Evolutionary conservation across 2,888 invertebrate genomes (phyloP), one percentile per base, ranked within the genome.

Genomic region (Incurvaria masculella): DNA sequence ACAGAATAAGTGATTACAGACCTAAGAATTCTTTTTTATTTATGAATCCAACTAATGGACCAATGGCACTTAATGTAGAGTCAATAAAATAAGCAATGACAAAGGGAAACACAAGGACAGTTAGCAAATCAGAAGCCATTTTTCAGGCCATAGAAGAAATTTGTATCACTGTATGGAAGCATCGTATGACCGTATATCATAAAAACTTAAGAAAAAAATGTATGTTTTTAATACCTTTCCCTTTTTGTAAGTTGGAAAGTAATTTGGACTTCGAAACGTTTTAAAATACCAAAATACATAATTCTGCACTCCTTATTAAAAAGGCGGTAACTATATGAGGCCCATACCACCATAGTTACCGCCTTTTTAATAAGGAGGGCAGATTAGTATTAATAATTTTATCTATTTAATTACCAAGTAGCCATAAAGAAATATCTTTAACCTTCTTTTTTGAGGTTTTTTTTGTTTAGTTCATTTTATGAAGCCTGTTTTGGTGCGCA

Each of bases 101-200:
- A 51, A 53, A 61, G 56, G 60, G 58, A 46, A 40, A 41, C 42
- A 46, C 38, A 27, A 21, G 21, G 26, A 38, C 26, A 41, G 4
- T 14, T 43, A 43, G 21, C n/a, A 39, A 45, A 21, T 19, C n/a
- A 2, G 38, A 45, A 45, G 45, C 39, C 45, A 45, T 33, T 42
- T 41, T 42, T 46, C 41, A 46, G 16, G 26, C 46, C 46, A 46
- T 46, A 46, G 39, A 33, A 33, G 33, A 33, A 33, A 33, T 33
- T 33, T 33, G 26, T 45, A 21, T 39, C 38, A 46, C 40, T 46
- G 46, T 40, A 17, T 46, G 4, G 40, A 33, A 45, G 38, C 70
- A 74, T 73, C 75, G 74, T 76, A 72, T 62, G 68, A 74, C 72
- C 72, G 71, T 74, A 73, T 70, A 73, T 73, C 72, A 69, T 65